phyloP scores from a whole-genome alignment of 2,113 vertebrate genomes.

The Rhinoderma darwinii region DNA sequence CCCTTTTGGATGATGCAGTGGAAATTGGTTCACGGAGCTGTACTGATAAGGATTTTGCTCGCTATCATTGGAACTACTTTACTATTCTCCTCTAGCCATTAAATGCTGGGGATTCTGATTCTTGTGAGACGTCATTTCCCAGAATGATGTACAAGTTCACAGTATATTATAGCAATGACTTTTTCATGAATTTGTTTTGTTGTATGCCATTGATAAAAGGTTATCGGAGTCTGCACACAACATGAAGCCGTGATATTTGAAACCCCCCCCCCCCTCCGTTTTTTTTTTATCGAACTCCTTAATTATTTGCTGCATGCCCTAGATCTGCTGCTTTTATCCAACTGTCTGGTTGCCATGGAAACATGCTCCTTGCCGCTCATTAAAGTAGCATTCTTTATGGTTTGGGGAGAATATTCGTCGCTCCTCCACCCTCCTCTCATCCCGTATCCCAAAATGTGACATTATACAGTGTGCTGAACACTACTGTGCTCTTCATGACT shows the following conservation, averaged over 20 bases:
- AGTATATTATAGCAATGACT: neutral
- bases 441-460: neutral
- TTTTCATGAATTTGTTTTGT: neutral
- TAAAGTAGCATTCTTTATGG: slow-evolving; percentile 39
- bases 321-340: slow-evolving; percentile 44
- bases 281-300: slow-evolving; percentile 43
- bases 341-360: slow-evolving; percentile 53
- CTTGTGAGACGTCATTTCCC: neutral
- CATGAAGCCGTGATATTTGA: neutral
- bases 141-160: neutral
- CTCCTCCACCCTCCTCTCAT: neutral
- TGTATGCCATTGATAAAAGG: neutral
- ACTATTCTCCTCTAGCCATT: neutral
- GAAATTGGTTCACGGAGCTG: too few species aligned
- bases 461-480: neutral
- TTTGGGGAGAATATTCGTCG: slow-evolving; percentile 18
- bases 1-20: too few species aligned
- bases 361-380: slow-evolving; percentile 42
- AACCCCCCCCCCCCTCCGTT: neutral
- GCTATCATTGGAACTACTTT: neutral
- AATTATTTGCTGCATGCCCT: slow-evolving; percentile 44
- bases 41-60: too few species aligned
- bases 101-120: neutral
- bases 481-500: neutral
- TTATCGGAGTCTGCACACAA: neutral